These are phyloP conservation scores for Conus ventricosus DNA, from an alignment of 1,140 invertebrate species.

Conservation along the genomic window DNA sequence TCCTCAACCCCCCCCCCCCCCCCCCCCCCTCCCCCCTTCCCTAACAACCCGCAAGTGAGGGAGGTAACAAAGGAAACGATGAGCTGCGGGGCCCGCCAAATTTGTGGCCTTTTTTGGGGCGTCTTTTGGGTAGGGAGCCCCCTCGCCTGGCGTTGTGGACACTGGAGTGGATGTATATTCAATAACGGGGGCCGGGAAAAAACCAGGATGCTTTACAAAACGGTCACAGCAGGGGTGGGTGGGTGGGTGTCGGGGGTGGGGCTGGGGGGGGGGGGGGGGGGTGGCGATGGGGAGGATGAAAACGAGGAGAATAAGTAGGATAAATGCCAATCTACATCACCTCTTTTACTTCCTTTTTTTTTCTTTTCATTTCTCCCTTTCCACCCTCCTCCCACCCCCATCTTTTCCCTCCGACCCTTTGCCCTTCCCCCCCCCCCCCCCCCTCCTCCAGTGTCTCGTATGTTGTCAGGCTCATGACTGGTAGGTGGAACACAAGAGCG, in stretches of 20 bases:
- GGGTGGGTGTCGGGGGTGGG: not conserved
- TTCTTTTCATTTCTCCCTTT: not conserved
- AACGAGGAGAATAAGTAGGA: not conserved
- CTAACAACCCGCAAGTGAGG: not conserved
- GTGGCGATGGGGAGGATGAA: not conserved
- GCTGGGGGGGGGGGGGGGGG: not conserved
- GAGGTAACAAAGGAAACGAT: constrained; percentile 9
- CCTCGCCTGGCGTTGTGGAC: not conserved
- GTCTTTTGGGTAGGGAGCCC: not conserved
- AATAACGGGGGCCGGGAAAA: not conserved
- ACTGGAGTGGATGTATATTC: constrained; percentile 10
- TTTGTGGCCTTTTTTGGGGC: not conserved
- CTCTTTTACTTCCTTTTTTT: not conserved
- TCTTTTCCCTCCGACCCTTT: no score
- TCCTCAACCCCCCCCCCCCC: not conserved
- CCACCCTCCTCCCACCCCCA: no score
- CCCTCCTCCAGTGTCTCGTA: not conserved
- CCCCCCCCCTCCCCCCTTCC: not conserved
- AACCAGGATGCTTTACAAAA: not conserved
- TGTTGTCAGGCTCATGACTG: not conserved
- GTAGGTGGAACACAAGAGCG: not conserved
- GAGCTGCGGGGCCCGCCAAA: not conserved
- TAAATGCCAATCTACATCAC: not conserved
- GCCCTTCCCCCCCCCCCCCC: not conserved
- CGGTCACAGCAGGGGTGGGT: not conserved